Evolutionary conservation across 2,797 vertebrate species (phyloP).

Genomic region (Pempheris klunzingeri): DNA sequence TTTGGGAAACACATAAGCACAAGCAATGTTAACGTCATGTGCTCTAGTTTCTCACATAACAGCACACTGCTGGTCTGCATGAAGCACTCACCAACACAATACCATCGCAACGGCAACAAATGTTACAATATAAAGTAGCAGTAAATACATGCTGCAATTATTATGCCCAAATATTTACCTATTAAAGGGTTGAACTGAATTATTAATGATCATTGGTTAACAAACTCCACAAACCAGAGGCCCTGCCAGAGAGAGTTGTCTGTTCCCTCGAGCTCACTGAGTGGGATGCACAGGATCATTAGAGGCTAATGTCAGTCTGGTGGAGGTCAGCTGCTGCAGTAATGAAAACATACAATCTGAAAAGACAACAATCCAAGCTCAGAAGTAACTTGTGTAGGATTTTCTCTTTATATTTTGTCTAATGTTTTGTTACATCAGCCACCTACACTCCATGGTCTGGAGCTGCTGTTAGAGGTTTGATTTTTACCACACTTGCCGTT

Average conservation of each 20-base stretch:
- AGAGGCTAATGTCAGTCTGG: slow-evolving; percentile 64
- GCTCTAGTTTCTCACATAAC: slow-evolving; percentile 15
- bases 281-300: slow-evolving; percentile 65
- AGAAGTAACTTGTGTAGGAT: slow-evolving; percentile 26
- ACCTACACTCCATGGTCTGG: not conserved
- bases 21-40: not conserved
- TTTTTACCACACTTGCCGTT: slow-evolving; percentile 13
- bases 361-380: slow-evolving; percentile 29
- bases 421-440: slow-evolving; percentile 14
- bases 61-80: slow-evolving; percentile 1
- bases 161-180: slow-evolving; percentile 50
- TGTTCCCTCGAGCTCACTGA: slow-evolving; percentile 52
- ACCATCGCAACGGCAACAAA: not conserved
- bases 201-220: slow-evolving; percentile 63
- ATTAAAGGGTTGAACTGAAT: slow-evolving; percentile 48
- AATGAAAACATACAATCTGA: slow-evolving; percentile 65
- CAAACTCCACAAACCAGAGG: slow-evolving; percentile 42
- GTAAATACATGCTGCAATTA: not conserved
- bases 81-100: not conserved
- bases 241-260: slow-evolving; percentile 40
- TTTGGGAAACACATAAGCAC: not conserved
- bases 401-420: slow-evolving; percentile 16
- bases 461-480: slow-evolving; percentile 1
- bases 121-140: slow-evolving; percentile 8
- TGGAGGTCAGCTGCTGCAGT: slow-evolving; percentile 51